Conservation (phyloP, 2,113 vertebrate genomes). For the Archilochus colubris region DNA sequence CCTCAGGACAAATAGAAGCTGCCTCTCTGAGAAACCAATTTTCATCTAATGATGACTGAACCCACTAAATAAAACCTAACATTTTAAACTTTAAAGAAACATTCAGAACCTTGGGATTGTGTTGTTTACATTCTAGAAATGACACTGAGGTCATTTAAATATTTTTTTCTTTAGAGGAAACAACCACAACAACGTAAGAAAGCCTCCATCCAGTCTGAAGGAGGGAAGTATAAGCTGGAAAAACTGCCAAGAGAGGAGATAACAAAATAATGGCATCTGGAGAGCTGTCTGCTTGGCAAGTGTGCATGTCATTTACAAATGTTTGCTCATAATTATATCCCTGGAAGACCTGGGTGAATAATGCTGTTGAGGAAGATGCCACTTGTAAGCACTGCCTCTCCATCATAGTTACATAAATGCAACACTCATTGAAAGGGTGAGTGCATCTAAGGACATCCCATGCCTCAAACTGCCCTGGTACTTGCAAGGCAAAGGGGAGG, state of each 20-base stretch:
- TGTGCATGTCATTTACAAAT: conserved; percentile 40
- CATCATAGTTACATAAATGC: not conserved
- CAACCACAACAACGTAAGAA: not conserved
- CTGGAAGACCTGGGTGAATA: not conserved
- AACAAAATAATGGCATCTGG: conserved; percentile 44
- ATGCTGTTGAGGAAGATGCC: not conserved
- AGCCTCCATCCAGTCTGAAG: not conserved
- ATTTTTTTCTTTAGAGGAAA: not conserved
- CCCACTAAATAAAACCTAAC: conserved; percentile 15
- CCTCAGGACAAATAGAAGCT: conserved; percentile 27
- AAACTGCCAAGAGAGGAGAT: conserved; percentile 36
- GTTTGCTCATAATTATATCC: conserved; percentile 40
- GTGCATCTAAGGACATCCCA: not conserved
- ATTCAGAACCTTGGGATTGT: not conserved
- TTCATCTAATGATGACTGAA: not conserved
- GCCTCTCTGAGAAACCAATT: conserved; percentile 26
- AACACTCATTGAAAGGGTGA: not conserved
- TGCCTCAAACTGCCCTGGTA: not conserved
- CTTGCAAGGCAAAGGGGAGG: not conserved
- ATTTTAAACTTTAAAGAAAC: conserved; percentile 25
- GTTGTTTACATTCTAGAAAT: not conserved
- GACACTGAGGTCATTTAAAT: not conserved
- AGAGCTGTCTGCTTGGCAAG: conserved; percentile 37
- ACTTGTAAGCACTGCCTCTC: not conserved
- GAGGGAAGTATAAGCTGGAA: conserved; percentile 22